Evolutionary conservation across 2,797 vertebrate genomes (phyloP), one percentile per base, ranked within the genome.

Genomic region (Falco peregrinus): DNA sequence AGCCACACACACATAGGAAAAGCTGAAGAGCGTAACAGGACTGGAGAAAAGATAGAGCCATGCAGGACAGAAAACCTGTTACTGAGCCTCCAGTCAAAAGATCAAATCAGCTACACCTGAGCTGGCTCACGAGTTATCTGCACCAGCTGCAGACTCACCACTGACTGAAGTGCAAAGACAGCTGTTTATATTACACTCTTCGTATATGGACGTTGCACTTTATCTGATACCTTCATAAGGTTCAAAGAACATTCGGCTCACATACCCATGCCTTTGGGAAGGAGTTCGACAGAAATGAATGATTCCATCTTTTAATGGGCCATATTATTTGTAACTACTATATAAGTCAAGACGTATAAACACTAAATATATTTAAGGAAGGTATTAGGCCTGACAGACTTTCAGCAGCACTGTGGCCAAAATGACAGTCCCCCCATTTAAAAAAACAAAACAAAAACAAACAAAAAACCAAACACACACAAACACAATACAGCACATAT

Each of bases 201-300:
- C 19, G 1, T 3, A 63, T 13, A n/a, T 0, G 2, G 63, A 41
- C 11, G 43, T 45, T 45, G 43, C 18, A 56, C 5, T 2, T 1
- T 48, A 59, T 47, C 31, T 5, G 57, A 3, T 53, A 54, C 59
- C n/a, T 39, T 61, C n/a, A 48, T 45, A 50, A 47, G 12, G 25
- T 33, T 73, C 69, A 65, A 65, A 90, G 68, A n/a, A 79, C 50
- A 41, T 91, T 76, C 70, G 89, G 39, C 50, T 73, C 74, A n/a
- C 48, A 26, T 48, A 81, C 45, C 50, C 13, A 6, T 10, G 47
- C 39, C 11, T 90, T 45, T 54, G 60, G 57, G 59, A 74, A 83
- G 41, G 29, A n/a, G 18, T 35, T 28, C 3, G 5, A 60, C 17
- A 88, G 33, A 53, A 93, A 35, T 1, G 0, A 75, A 69, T 41